Evolutionary conservation across 2,113 vertebrate genomes (phyloP), one percentile per base, ranked within the genome.

Genomic region (Lipophrys pholis): DNA sequence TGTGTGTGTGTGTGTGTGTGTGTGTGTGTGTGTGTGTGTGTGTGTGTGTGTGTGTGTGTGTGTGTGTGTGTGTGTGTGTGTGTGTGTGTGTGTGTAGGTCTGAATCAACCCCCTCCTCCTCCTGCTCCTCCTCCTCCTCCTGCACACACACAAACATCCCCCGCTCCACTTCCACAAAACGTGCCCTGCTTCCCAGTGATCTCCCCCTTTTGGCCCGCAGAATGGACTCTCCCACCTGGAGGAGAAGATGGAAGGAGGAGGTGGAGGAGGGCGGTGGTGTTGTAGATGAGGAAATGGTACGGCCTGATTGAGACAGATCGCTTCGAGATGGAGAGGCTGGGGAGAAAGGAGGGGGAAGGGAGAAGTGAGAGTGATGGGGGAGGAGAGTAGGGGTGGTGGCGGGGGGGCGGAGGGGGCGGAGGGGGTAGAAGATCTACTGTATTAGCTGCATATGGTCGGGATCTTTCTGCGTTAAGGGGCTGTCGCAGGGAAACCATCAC

Each of bases 271-370:
- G 4, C 2, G 21, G 21, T 30, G 21, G 21, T 30, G 56, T 7
- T 69, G 62, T n/a, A 38, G 65, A 14, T 30, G 41, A 45, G 62
- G 57, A 78, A 84, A 82, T 71, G 83, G 85, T 80, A 68, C 1
- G 8, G 58, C 62, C 86, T 86, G 90, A 90, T 86, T 87, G 86
- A 74, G 83, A 90, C 45, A 43, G 89, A 91, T 90, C n/a, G 63
- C 77, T 82, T 54, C 41, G 67, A 90, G 77, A 83, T 75, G 78
- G 76, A 43, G 75, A 59, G 64, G 72, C 59, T 30, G 56, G 11
- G 15, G n/a, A 38, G 6, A 8, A 9, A n/a, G 61, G 35, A 30
- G 46, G 43, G 65, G 60, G 38, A 61, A 53, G 59, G 45, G 62
- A 75, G 57, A 61, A 78, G 78, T 69, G 72, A 73, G 41, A 70